Base-by-base conservation (phyloP, 1,140 invertebrate genomes). In the Lordiphosa collinella region DNA sequence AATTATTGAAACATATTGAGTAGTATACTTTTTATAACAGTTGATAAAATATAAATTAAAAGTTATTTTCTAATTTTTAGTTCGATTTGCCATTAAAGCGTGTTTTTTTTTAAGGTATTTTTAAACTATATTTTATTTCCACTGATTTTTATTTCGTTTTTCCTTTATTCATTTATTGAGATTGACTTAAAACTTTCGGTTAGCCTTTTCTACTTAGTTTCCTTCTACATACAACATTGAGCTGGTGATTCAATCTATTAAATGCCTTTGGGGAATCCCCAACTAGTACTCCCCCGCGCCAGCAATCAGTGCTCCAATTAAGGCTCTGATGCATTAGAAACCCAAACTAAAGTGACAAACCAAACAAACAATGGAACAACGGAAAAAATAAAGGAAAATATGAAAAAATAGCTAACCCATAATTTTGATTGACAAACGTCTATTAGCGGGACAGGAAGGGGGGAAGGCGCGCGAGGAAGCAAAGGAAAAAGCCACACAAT, bases 351-450 rank as follows among this genome's bases (percentile, higher is more conserved):
- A 53, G 54, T 63, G 70, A 68, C 70, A 75, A 43, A 58, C 58
- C 47, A 44, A 43, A 67, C 43, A 68, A 79, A 82, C 75, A 82
- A 73, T 79, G 55, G 74, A 36, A 32, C 37, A n/a, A 49, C 10
- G 40, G 34, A 11, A 29, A 22, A 49, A 48, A n/a, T n/a, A 41
- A 32, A 52, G 14, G 25, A 38, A 25, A 31, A 46, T 16, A 25
- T 58, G 10, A 25, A 63, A 52, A 38, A 43, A 32, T 47, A 53
- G 62, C 51, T 38, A 54, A 41, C 7, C 46, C 62, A 78, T 71
- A 60, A 80, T 70, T 67, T 78, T 78, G 76, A 80, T 80, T 80
- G 76, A 64, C 76, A 84, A 84, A 68, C 58, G 61, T 82, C 75
- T 57, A 76, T 80, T 66, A 71, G 46, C 69, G 16, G 6, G 32